phyloP scores from a whole-genome alignment of 2,113 vertebrate genomes.

The Octodon degus region DNA sequence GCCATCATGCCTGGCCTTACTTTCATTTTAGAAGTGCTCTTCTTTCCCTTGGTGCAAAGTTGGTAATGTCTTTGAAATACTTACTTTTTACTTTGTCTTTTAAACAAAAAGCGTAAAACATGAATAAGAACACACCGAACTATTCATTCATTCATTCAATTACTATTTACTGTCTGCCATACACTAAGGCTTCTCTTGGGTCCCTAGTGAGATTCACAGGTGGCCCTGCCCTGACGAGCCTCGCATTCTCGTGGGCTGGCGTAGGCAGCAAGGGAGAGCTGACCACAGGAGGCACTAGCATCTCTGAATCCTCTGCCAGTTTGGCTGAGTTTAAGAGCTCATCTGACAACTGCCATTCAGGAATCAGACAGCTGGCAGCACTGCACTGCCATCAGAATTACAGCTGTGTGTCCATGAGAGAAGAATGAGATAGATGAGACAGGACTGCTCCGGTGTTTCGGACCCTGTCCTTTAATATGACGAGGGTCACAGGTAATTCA shows the following conservation, averaged over 20 bases:
- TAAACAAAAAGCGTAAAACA: neutral
- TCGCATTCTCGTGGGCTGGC: neutral
- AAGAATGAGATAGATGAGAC: too few relatives aligned
- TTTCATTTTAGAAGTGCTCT: neutral
- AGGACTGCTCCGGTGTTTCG: too few relatives aligned
- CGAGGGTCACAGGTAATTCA: too few relatives aligned
- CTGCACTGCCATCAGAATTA: neutral
- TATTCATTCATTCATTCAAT: neutral
- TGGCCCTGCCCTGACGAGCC: neutral
- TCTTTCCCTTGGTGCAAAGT: neutral
- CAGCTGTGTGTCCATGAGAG: too few relatives aligned
- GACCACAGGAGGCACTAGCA: neutral
- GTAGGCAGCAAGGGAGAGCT: neutral
- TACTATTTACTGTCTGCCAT: neutral
- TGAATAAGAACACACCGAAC: neutral
- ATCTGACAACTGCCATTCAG: neutral
- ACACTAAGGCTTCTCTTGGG: neutral
- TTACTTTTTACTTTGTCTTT: neutral
- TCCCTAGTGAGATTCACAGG: neutral
- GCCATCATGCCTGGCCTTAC: neutral
- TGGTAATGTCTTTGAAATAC: neutral
- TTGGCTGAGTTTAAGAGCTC: neutral
- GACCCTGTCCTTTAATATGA: too few relatives aligned
- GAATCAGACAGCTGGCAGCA: neutral
- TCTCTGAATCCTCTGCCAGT: neutral